phyloP scores from a whole-genome alignment of 2,797 vertebrate species.

The Parauchenoglanis ngamensis region DNA sequence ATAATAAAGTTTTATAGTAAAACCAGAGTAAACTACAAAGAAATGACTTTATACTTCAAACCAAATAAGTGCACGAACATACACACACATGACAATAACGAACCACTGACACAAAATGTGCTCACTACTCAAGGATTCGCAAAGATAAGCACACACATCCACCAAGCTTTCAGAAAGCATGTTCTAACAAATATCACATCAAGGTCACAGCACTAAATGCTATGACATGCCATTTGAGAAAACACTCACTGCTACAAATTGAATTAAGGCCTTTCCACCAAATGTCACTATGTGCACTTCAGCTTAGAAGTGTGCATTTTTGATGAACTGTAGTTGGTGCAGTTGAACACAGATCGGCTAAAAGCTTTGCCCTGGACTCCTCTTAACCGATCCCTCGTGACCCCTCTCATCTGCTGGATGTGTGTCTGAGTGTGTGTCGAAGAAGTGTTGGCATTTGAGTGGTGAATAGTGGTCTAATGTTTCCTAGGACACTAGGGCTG shows the following conservation, averaged over 20 bases:
- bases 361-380: conserved; percentile 35
- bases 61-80: not conserved
- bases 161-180: conserved; percentile 26
- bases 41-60: not conserved
- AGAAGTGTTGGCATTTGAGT: conserved; percentile 40
- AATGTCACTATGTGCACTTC: conserved; percentile 50
- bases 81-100: not conserved
- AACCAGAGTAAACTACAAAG: not conserved
- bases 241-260: conserved; percentile 44
- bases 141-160: not conserved
- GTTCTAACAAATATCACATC: conserved; percentile 41
- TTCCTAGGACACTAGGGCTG: conserved; percentile 44
- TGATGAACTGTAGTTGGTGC: conserved; percentile 6
- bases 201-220: conserved; percentile 42
- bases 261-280: conserved; percentile 45
- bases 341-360: conserved; percentile 29
- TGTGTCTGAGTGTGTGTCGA: conserved; percentile 12
- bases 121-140: not conserved
- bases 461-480: conserved; percentile 37
- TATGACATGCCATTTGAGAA: conserved; percentile 23
- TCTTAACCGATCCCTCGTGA: conserved; percentile 24
- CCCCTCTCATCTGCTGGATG: conserved; percentile 22
- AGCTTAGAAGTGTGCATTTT: conserved; percentile 12
- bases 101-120: not conserved
- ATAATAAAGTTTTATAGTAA: not conserved